A percentile compares a stretch with the other conserved stretches of the same genome.
Evolutionary conservation across 92 coral and sea anemone genomes (phyloP).

Genomic region (Umimayanthus chanpuru): DNA sequence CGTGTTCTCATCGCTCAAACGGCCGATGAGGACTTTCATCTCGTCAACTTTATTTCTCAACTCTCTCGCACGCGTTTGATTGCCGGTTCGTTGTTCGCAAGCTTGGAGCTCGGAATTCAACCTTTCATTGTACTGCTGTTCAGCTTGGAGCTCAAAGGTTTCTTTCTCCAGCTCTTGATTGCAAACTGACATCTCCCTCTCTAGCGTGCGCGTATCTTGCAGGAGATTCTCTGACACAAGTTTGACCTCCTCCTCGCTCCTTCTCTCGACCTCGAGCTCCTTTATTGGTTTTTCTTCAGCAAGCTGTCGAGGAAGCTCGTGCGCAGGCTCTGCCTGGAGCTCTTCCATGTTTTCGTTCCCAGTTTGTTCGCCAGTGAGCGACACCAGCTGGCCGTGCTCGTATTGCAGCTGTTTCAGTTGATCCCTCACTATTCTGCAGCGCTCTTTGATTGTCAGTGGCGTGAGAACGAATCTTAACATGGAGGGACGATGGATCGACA

Average conservation of each 20-base stretch:
- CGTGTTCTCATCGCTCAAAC: neutral
- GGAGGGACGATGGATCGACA: neutral
- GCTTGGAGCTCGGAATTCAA: neutral
- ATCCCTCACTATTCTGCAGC: neutral
- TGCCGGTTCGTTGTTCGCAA: neutral
- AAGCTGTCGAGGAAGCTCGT: neutral
- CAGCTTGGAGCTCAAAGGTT: neutral
- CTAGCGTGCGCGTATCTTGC: neutral
- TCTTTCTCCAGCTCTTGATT: neutral
- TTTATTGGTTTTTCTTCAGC: neutral
- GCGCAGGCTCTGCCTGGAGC: neutral
- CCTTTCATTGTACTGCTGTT: neutral
- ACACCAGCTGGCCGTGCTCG: neutral
- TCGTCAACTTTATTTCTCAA: neutral
- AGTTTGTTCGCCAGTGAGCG: neutral
- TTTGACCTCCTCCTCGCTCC: neutral
- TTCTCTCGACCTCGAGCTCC: neutral
- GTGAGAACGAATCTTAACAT: neutral
- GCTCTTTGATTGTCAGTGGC: neutral
- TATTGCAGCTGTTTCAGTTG: conserved; percentile 6
- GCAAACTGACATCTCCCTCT: neutral
- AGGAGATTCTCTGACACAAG: neutral
- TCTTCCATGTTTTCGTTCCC: neutral
- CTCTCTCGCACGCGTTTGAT: neutral
- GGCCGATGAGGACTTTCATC: neutral